Percentiles rank a stretch among this genome's conserved stretches.
Evolutionary conservation across 2,113 vertebrate species (phyloP).

Genomic region (Delphinus delphis): DNA sequence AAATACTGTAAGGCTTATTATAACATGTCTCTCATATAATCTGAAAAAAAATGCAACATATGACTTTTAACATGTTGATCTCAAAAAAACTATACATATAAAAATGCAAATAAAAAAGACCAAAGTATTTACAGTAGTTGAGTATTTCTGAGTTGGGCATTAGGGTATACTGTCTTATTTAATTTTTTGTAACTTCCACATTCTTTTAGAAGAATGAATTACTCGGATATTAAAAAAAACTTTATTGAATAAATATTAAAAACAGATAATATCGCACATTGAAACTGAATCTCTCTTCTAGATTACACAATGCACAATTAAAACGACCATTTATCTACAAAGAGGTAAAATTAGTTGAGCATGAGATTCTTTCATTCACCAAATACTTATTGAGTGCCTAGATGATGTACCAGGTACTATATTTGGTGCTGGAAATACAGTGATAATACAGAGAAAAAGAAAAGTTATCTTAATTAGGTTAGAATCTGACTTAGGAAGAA

Average conservation of each 20-base stretch:
- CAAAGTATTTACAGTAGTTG: neutral
- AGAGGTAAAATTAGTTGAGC: neutral
- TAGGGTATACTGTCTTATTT: neutral
- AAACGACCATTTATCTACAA: neutral
- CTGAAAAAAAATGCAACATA: conserved; percentile 22
- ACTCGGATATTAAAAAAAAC: neutral
- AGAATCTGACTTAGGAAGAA: conserved; percentile 17
- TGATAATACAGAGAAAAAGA: neutral
- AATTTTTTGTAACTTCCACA: neutral
- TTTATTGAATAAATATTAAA: conserved; percentile 13
- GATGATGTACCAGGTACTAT: neutral
- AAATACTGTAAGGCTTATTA: conserved; percentile 19
- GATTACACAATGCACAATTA: conserved; percentile 2
- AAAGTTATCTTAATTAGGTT: conserved; percentile 17
- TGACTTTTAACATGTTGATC: conserved; percentile 1
- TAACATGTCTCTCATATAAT: neutral
- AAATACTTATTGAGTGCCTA: neutral
- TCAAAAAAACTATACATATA: neutral
- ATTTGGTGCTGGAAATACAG: neutral
- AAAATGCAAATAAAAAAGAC: neutral
- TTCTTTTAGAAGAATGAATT: neutral
- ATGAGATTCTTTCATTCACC: neutral
- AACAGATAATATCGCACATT: neutral
- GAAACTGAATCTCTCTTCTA: neutral
- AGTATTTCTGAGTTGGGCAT: neutral